phyloP scores from a whole-genome alignment of 2,797 vertebrate genomes.

The Jordanella pulchra region DNA sequence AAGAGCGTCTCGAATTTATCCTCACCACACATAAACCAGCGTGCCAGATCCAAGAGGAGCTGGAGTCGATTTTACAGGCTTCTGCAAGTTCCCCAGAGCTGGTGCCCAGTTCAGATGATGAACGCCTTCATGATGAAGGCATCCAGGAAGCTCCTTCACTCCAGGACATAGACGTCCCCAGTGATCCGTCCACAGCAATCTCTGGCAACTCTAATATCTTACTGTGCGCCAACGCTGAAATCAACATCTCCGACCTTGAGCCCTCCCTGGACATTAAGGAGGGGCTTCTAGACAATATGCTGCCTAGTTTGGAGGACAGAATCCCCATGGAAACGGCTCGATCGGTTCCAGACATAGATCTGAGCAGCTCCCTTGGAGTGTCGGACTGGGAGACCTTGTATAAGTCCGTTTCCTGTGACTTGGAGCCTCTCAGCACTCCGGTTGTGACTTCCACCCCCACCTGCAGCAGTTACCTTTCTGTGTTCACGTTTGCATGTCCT shows the following conservation, averaged over 20 bases:
- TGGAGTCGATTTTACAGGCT: conserved; percentile 88
- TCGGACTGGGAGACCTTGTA: conserved; percentile 98
- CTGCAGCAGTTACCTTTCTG: conserved; percentile 91
- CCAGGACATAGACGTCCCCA: conserved; percentile 81
- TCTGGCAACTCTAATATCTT: conserved; percentile 85
- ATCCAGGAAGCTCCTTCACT: conserved; percentile 74
- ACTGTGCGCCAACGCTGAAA: conserved; percentile 82
- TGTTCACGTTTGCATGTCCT: conserved; percentile 94
- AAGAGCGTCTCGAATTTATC: conserved; percentile 93
- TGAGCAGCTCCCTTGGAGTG: conserved; percentile 90
- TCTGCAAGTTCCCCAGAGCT: conserved; percentile 73
- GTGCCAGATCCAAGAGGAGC: conserved; percentile 90
- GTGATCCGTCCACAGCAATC: conserved; percentile 79
- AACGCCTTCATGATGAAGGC: conserved; percentile 74
- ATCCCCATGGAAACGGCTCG: conserved; percentile 86
- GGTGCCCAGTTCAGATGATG: conserved; percentile 64
- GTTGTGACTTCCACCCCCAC: conserved; percentile 94
- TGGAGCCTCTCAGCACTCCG: conserved; percentile 95
- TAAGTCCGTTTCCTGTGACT: conserved; percentile 85
- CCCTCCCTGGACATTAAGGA: conserved; percentile 88
- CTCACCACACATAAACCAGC: conserved; percentile 89
- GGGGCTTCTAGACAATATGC: conserved; percentile 88
- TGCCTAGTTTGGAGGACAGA: conserved; percentile 79
- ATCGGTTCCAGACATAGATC: conserved; percentile 96
- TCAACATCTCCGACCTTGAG: conserved; percentile 82